Base-by-base conservation (phyloP, 1,140 invertebrate genomes). In the Drosophila arizonae region DNA sequence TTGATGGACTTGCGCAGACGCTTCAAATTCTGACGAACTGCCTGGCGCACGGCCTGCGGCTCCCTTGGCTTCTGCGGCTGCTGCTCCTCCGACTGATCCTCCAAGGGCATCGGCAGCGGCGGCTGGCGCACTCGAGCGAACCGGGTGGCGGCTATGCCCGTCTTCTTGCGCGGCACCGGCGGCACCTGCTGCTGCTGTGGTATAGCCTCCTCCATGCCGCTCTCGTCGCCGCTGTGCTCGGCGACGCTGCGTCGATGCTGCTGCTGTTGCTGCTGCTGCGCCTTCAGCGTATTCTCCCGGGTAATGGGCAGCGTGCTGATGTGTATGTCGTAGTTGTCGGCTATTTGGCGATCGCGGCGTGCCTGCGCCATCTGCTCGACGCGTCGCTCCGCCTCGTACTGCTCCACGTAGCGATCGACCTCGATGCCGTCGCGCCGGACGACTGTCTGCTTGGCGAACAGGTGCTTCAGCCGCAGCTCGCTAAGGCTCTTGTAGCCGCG, bases 321-420 rank as follows among this genome's bases (percentile, higher is more conserved):
- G n/a, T 85, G 67, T 46, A 91, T 87, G 5, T 69, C 66, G 39
- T 91, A 91, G 55, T 91, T 90, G 39, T 91, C 90, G 24, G 90
- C 90, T 36, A 91, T 90, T 15, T 89, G 57, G 0, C 72, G 78
- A 63, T 90, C 87, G 8, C 70, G 52, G 0, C 63, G 76, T 6
- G 72, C 74, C 67, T 82, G 64, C 6, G 64, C 75, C 57, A 51
- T 48, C 11, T 81, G 71, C 58, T 90, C 85, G 0, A 67, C 52
- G 0, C 60, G 62, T 6, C 79, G 74, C 4, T 91, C 90, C n/a
- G 76, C 69, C 65, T 91, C 82, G 6, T 82, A 91, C 15, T 87
- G 82, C 28, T 76, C 63, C 54, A 88, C 81, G 61, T 91, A 91
- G 39, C 71, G 81, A 33, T 82, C 72, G 26, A 91, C 81, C 54